Evolutionary conservation across 2,113 vertebrate species (phyloP).

Genomic region (Crotalus horridus): DNA sequence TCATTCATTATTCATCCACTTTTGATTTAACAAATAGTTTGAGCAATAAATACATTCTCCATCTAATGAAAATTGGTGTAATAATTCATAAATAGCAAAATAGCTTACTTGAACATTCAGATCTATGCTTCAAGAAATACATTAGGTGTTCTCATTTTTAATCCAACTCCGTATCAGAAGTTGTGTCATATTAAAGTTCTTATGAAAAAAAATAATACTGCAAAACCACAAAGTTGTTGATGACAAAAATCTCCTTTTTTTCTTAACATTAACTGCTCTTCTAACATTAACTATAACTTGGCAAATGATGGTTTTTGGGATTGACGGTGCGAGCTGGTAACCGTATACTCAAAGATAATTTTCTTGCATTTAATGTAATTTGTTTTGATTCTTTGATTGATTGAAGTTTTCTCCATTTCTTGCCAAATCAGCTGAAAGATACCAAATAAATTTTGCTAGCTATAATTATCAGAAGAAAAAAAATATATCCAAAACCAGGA

Average conservation of each 20-base stretch:
- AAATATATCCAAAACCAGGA: not conserved
- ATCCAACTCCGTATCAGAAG: not conserved
- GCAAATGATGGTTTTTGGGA: not conserved
- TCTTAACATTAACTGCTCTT: not conserved
- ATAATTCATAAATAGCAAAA: constrained; percentile 12
- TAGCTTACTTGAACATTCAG: not conserved
- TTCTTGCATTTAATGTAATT: not conserved
- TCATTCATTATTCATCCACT: not conserved
- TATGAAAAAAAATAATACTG: not conserved
- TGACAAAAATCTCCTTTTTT: not conserved
- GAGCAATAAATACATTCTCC: not conserved
- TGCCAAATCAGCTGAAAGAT: not conserved
- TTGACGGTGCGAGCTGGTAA: not conserved
- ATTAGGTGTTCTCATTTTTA: not conserved
- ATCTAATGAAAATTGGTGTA: not conserved
- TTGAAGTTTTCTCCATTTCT: not conserved
- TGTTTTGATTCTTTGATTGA: not conserved
- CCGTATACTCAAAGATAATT: not conserved
- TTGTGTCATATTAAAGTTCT: not conserved
- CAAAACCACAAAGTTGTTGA: not conserved
- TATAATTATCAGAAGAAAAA: not conserved
- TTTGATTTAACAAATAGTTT: constrained; percentile 15
- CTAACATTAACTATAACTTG: not conserved
- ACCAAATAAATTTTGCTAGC: not conserved
- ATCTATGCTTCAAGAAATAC: not conserved